Percentiles rank a stretch among this genome's conserved stretches.
phyloP scores from a whole-genome alignment of 2,888 invertebrate species.

The Erynnis tages region DNA sequence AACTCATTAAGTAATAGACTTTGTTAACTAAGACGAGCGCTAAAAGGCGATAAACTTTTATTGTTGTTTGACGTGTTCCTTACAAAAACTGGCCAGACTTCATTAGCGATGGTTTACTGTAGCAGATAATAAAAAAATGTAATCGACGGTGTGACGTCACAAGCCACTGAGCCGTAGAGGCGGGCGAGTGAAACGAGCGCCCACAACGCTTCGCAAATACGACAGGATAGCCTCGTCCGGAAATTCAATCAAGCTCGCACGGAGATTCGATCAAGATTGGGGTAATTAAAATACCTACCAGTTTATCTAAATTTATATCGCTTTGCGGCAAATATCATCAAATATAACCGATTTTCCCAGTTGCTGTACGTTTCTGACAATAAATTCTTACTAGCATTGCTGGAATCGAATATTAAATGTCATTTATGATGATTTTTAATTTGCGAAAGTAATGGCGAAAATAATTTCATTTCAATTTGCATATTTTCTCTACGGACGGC shows the following conservation, averaged over 20 bases:
- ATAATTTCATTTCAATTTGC: slow-evolving; percentile 19
- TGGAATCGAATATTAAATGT: slow-evolving; percentile 1
- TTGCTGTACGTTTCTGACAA: too few species aligned
- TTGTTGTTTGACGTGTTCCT: slow-evolving; percentile 38
- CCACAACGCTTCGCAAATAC: slow-evolving; percentile 70
- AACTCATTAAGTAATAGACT: neutral
- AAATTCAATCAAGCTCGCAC: slow-evolving; percentile 77
- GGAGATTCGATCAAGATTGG: slow-evolving; percentile 76
- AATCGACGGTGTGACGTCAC: slow-evolving; percentile 70
- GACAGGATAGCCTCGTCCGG: slow-evolving; percentile 67
- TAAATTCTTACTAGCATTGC: neutral
- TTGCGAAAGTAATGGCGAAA: slow-evolving; percentile 6
- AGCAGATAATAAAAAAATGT: slow-evolving; percentile 67
- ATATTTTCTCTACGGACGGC: slow-evolving; percentile 8
- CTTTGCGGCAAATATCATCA: neutral
- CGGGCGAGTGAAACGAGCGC: slow-evolving; percentile 48
- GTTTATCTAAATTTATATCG: slow-evolving; percentile 49
- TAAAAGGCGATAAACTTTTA: slow-evolving; percentile 24
- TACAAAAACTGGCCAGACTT: slow-evolving; percentile 56
- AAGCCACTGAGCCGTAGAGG: slow-evolving; percentile 67
- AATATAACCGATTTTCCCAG: neutral
- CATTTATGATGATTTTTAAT: slow-evolving; percentile 8
- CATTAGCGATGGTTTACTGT: slow-evolving; percentile 71
- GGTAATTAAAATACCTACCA: slow-evolving; percentile 75
- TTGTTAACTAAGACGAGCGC: neutral